Evolutionary conservation across 2,797 vertebrate species (phyloP).

Genomic region (Eutrigla gurnardus): DNA sequence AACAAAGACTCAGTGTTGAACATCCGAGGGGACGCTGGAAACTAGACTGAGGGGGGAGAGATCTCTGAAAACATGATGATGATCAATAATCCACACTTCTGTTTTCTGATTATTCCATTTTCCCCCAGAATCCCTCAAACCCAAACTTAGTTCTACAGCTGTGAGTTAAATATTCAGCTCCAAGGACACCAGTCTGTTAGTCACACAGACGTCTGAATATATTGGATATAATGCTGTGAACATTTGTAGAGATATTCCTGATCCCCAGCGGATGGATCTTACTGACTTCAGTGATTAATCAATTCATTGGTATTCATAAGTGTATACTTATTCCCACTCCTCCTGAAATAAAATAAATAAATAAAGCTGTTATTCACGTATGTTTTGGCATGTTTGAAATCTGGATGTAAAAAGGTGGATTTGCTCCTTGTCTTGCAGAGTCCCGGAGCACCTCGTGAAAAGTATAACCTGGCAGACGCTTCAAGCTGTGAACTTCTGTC

Average conservation of each 20-base stretch:
- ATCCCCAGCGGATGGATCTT: neutral
- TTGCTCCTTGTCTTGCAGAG: constrained; percentile 72
- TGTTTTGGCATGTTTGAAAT: too few relatives aligned
- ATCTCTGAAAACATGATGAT: neutral
- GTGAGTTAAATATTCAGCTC: neutral
- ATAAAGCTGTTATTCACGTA: too few relatives aligned
- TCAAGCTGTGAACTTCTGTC: constrained; percentile 95
- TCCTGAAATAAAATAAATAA: too few relatives aligned
- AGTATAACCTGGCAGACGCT: constrained; percentile 96
- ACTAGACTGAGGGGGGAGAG: constrained; percentile 2
- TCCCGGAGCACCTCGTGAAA: constrained; percentile 90
- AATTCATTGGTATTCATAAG: too few relatives aligned
- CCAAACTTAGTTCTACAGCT: neutral
- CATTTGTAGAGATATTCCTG: neutral
- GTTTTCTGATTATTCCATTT: neutral
- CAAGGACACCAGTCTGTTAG: neutral
- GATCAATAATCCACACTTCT: neutral
- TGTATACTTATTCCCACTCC: too few relatives aligned
- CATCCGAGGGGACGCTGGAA: constrained; percentile 7
- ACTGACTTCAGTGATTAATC: too few relatives aligned
- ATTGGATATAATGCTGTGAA: neutral
- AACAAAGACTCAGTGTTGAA: constrained; percentile 66
- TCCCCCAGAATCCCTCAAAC: neutral
- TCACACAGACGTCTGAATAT: neutral
- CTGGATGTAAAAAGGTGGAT: neutral